Evolutionary conservation across 30 jellyfish, hydroid and myxozoan species (phyloP).

Genomic region (Hydractinia echinata): DNA sequence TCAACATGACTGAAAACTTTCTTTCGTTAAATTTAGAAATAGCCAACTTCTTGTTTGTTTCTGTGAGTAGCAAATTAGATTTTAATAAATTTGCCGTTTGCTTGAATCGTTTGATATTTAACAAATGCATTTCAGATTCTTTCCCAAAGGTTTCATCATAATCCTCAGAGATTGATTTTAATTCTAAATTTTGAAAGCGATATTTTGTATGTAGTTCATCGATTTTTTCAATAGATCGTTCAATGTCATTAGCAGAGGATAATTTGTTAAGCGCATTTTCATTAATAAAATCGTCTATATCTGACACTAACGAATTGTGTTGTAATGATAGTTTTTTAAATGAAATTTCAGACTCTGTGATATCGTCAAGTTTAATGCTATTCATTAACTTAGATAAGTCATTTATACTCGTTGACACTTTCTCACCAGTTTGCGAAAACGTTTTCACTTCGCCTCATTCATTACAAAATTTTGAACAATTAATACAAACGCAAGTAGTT

Average conservation of each 20-base stretch:
- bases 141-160: constrained; percentile 3
- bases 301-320: neutral
- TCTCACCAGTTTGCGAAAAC: too few relatives aligned
- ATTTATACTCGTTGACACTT: too few relatives aligned
- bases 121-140: neutral
- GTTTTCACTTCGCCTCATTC: too few relatives aligned
- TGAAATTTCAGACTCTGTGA: neutral
- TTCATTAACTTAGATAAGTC: too few relatives aligned
- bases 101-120: too few relatives aligned
- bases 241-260: neutral
- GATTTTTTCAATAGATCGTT: neutral
- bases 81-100: too few relatives aligned
- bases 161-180: too few relatives aligned
- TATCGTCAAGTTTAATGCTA: neutral
- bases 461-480: too few relatives aligned
- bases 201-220: neutral
- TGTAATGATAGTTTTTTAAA: neutral
- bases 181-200: neutral
- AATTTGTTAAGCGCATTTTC: neutral
- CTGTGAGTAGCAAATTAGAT: too few relatives aligned
- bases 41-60: neutral
- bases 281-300: neutral
- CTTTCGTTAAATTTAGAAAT: neutral
- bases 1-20: neutral
- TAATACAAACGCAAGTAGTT: too few relatives aligned